Percentiles rank a stretch among this genome's conserved stretches.
These are phyloP conservation scores for Agrochola lota DNA, from an alignment of 2,888 invertebrate genomes.

Conservation along the genomic window DNA sequence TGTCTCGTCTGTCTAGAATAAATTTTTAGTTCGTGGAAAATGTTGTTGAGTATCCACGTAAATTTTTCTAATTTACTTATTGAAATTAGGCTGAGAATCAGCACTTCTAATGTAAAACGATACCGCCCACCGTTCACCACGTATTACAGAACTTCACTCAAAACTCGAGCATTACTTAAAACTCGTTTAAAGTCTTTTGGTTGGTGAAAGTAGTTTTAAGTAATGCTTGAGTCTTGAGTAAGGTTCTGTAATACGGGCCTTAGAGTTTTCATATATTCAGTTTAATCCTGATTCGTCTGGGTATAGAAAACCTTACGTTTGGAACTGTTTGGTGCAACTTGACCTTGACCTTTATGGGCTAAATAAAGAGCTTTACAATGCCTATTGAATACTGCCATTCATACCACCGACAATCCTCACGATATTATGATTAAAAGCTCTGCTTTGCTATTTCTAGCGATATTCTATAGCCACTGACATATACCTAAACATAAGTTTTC, in stretches of 20 bases:
- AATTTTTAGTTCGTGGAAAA: constrained; percentile 21
- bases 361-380: background rate
- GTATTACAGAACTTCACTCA: too few species aligned
- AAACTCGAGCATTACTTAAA: too few species aligned
- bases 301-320: background rate
- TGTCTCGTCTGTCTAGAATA: constrained; percentile 60
- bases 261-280: background rate
- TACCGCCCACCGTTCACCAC: background rate
- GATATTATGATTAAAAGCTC: background rate
- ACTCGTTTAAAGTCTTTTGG: too few species aligned
- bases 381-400: background rate
- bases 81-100: background rate
- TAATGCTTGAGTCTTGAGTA: too few species aligned
- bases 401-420: background rate
- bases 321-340: background rate
- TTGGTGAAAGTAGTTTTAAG: too few species aligned
- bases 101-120: background rate
- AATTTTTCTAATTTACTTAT: background rate
- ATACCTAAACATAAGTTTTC: background rate
- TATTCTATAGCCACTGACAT: background rate
- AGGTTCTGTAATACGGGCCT: too few species aligned
- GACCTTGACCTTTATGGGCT: too few species aligned
- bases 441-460: background rate
- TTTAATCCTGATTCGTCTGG: too few species aligned
- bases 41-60: background rate